Evolutionary conservation across 2,888 invertebrate species (phyloP), one percentile per base, ranked within the genome.

Genomic region (Chloromyia formosa): DNA sequence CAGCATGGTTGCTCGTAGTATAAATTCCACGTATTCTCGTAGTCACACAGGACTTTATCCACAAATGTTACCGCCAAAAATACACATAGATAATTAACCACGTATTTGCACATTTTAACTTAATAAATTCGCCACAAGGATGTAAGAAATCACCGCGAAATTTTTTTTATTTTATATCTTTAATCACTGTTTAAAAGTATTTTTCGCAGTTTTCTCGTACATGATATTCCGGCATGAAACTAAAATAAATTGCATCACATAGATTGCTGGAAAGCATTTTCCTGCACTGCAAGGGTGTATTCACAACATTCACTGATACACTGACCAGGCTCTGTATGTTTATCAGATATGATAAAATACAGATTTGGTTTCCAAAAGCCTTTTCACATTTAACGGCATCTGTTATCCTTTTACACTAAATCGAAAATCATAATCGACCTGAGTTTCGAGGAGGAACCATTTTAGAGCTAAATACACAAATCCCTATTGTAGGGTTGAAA

Each of bases 1-100:
- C 92, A 92, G 84, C 92, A 92, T 18, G 92, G 92, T 82, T 92
- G 92, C 82, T 92, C 92, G 83, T 90, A 92, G 84, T 92, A 92
- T 85, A 90, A 88, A 83, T 90, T 90, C 86, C 90, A 90, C 76
- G 90, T 90, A 84, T 89, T 90, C 82, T 90, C 90, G 84, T 89
- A 86, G 82, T 90, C 87, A 81, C 84, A 83, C 77, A 82, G 80
- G 78, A 81, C 85, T 79, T 83, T 83, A 83, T 84, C 84, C 82
- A 84, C 83, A 82, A 82, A 81, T 79, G 83, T 80, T 78, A 83
- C 80, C 76, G 81, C 80, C 60, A 81, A 77, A 74, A 78, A 77
- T 20, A 76, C 76, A 73, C 49, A 75, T 18, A 71, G 58, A 72
- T 75, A 76, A 75, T 77, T 75, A 71, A 75, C 68, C 74, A 75